These are phyloP conservation scores for Eurois occulta DNA, from an alignment of 2,888 invertebrate genomes.

Conservation along the genomic window DNA sequence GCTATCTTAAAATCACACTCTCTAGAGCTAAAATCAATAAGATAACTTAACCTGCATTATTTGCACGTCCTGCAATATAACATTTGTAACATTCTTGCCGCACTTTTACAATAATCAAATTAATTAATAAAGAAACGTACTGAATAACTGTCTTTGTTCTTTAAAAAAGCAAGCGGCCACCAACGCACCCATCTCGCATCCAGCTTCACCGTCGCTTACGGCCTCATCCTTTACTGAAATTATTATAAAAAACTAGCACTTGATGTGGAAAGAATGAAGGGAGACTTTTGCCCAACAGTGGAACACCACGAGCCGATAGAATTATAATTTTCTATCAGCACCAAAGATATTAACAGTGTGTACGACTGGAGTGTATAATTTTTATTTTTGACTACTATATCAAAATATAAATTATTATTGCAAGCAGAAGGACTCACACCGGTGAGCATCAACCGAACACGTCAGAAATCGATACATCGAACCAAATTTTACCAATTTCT, in stretches of 20 bases:
- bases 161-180: slow-evolving; percentile 1
- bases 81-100: neutral
- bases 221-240: slow-evolving; percentile 23
- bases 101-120: neutral
- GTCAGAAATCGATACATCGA: neutral
- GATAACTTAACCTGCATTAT: neutral
- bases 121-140: neutral
- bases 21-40: neutral
- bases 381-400: no score
- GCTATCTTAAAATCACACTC: neutral
- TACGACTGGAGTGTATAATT: neutral
- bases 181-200: slow-evolving; percentile 38
- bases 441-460: neutral
- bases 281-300: neutral
- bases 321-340: neutral
- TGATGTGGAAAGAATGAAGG: neutral
- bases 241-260: neutral
- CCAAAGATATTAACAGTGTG: neutral
- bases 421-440: neutral
- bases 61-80: neutral
- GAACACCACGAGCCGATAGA: neutral
- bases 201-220: slow-evolving; percentile 24
- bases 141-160: no score
- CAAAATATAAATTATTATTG: neutral
- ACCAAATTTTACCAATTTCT: no score